A percentile compares a stretch with the other conserved stretches of the same genome.
These are phyloP conservation scores for Oryzias woworae DNA, from an alignment of 2,113 vertebrate genomes.

Conservation along the genomic window DNA sequence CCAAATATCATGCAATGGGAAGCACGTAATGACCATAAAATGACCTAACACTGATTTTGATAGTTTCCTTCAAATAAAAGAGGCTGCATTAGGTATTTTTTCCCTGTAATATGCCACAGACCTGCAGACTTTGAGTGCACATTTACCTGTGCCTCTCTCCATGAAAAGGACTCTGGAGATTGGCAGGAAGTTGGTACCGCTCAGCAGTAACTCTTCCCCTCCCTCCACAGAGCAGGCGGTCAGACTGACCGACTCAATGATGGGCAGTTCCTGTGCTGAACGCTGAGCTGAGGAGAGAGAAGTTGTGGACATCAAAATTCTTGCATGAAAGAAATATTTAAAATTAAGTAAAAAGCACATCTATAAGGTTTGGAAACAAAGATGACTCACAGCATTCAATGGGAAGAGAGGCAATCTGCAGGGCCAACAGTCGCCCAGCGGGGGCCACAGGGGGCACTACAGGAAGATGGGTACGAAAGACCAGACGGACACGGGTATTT, in stretches of 20 bases:
- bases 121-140: neutral
- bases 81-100: accelerated
- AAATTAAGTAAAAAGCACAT: too few relatives aligned
- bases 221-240: conserved; percentile 86
- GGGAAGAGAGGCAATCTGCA: conserved; percentile 87
- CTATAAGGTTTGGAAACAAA: neutral
- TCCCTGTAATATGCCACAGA: too few relatives aligned
- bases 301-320: neutral
- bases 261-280: conserved; percentile 90
- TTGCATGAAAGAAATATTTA: neutral
- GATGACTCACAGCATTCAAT: conserved; percentile 91
- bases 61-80: too few relatives aligned
- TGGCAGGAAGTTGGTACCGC: conserved; percentile 86
- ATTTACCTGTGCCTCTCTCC: conserved; percentile 86
- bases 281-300: conserved; percentile 82
- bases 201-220: conserved; percentile 85
- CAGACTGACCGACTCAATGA: conserved; percentile 86
- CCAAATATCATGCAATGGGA: too few relatives aligned
- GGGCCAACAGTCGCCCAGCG: conserved; percentile 82
- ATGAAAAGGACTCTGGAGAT: conserved; percentile 90
- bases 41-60: too few relatives aligned
- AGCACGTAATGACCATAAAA: too few relatives aligned
- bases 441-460: conserved; percentile 71
- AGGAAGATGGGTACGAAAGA: conserved; percentile 87
- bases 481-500: conserved; percentile 88